Evolutionary conservation across 2,888 invertebrate genomes (phyloP), one percentile per base, ranked within the genome.

Genomic region (Sialis lutaria): DNA sequence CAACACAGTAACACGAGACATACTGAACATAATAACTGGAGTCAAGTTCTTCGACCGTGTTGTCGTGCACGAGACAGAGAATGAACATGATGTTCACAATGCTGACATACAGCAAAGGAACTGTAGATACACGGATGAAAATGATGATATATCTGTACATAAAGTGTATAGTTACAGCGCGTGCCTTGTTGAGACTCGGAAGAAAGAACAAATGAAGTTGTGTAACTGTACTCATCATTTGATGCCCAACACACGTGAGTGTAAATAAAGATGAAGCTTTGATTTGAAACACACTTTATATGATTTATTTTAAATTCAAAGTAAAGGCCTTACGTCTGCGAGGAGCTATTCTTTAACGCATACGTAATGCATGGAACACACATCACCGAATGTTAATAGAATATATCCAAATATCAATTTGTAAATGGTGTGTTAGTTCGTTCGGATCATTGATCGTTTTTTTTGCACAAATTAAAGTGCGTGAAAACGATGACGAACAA

Each of bases 201-300:
- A 79, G 59, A 65, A 68, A 50, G 74, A 74, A 1, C 80, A 82
- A 56, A 54, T 76, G 22, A 60, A 67, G 12, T 55, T 67, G 4
- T 83, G 83, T 57, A 70, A 73, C 44, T 83, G 83, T 60, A 74
- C 75, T 39, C 80, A 81, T 54, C 82, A 82, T 57, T 68, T 81
- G 43, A 78, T 81, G 65, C 74, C 80, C 0, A 74, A 73, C 50
- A 69, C 77, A 1, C 55, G 58, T 58, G 48, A 50, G 47, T 51
- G 4, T 33, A 37, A 22, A 40, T 41, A 40, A 9, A 32, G 33
- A 40, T 12, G 12, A 40, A 44, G 32, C 42, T 12, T 32, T n/a
- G 9, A 41, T 48, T 33, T 8, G 10, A 40, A 13, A 2, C n/a
- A 7, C n/a, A n/a, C n/a, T n/a, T n/a, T n/a, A n/a, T n/a, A n/a